Evolutionary conservation across 1,140 invertebrate species (phyloP).

Genomic region (Babylonia areolata): DNA sequence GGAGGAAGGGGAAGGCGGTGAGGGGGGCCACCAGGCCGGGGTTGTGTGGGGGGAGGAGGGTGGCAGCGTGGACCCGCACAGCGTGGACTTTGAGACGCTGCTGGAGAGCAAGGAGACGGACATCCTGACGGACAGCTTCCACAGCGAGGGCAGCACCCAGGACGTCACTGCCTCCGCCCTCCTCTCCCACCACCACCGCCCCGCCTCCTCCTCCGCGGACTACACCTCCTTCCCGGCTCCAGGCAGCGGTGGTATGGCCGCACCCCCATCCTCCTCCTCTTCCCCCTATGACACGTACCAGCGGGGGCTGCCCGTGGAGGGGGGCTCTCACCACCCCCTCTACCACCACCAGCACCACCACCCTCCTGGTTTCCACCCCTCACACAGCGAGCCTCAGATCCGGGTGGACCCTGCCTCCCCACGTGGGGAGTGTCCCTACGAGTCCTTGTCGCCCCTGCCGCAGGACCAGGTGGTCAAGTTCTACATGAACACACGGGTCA

Average conservation of each 20-base stretch:
- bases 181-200: slow-evolving; percentile 51
- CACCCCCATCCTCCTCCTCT: slow-evolving; percentile 53
- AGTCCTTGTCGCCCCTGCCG: slow-evolving; percentile 37
- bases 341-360: too few species aligned
- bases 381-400: slow-evolving; percentile 48
- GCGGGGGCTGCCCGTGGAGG: slow-evolving; percentile 24
- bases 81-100: slow-evolving; percentile 73
- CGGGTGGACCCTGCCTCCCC: slow-evolving; percentile 60
- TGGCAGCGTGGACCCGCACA: slow-evolving; percentile 69
- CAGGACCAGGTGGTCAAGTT: slow-evolving; percentile 67
- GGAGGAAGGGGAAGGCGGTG: background rate
- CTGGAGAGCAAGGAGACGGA: slow-evolving; percentile 72
- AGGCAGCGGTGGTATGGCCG: too few species aligned
- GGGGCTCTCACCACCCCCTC: slow-evolving; percentile 9
- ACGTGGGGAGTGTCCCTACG: slow-evolving; percentile 12
- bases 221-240: background rate
- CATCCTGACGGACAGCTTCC: slow-evolving; percentile 72
- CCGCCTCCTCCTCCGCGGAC: slow-evolving; percentile 44
- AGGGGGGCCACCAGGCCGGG: slow-evolving; percentile 34
- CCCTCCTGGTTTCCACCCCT: slow-evolving; percentile 22
- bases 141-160: slow-evolving; percentile 62
- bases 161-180: slow-evolving; percentile 33
- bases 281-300: slow-evolving; percentile 18
- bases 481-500: slow-evolving; percentile 65
- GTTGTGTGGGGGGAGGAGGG: slow-evolving; percentile 52